Conservation (phyloP, 1,140 invertebrate species). For the Proctacanthus coquilletti region DNA sequence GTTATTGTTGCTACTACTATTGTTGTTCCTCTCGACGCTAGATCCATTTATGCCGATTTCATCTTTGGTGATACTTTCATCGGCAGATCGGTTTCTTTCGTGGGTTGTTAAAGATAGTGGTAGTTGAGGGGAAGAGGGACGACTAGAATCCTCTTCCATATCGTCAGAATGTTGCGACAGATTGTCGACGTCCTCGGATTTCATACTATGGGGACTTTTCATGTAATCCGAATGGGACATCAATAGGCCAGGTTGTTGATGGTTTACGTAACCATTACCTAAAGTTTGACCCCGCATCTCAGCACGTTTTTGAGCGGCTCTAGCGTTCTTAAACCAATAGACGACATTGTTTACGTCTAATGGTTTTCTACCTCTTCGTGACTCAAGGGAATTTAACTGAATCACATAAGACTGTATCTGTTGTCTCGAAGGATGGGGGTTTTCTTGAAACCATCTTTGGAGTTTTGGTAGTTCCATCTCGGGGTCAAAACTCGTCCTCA, state of each 20-base stretch:
- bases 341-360: conserved; percentile 95
- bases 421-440: conserved; percentile 85
- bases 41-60: background rate
- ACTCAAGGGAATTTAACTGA: conserved; percentile 83
- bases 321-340: conserved; percentile 97
- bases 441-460: conserved; percentile 89
- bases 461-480: conserved; percentile 88
- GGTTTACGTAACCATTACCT: conserved; percentile 21
- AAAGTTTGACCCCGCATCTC: conserved; percentile 41
- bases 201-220: conserved; percentile 27
- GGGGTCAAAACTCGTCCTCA: conserved; percentile 87
- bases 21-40: conserved; percentile 28
- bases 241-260: conserved; percentile 14
- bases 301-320: conserved; percentile 83
- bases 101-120: conserved; percentile 27
- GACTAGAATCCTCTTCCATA: conserved; percentile 24
- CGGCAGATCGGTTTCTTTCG: conserved; percentile 22
- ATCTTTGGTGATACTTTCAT: conserved; percentile 8
- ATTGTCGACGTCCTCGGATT: conserved; percentile 29
- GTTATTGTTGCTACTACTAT: conserved; percentile 33
- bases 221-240: conserved; percentile 28
- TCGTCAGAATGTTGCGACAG: conserved; percentile 30
- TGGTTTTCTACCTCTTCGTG: conserved; percentile 77
- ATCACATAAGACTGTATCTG: conserved; percentile 92
- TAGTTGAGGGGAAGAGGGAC: conserved; percentile 22